Conservation (phyloP, 2,888 invertebrate genomes). For the Calameuta pallipes region DNA sequence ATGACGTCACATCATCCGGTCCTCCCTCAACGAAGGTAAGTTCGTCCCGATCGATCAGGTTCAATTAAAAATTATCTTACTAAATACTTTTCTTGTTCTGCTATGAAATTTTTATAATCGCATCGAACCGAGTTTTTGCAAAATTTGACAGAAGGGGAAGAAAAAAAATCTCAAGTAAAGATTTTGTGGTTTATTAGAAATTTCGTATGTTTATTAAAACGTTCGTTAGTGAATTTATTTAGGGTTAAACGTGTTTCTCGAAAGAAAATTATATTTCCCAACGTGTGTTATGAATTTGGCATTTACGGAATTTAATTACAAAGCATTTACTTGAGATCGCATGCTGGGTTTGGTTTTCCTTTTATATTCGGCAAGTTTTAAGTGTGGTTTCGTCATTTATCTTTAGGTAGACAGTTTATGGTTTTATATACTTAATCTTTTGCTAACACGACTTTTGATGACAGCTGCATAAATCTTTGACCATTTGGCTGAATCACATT, state of each 20-base stretch:
- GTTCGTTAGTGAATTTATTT: neutral
- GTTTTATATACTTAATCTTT: neutral
- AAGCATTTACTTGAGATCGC: neutral
- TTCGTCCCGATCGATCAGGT: neutral
- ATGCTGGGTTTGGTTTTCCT: neutral
- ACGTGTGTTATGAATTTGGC: neutral
- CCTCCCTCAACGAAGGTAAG: conserved; percentile 87
- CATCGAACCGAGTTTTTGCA: neutral
- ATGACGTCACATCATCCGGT: conserved; percentile 80
- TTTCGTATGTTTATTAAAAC: neutral
- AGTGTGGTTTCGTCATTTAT: neutral
- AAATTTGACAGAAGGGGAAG: neutral
- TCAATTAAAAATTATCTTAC: neutral
- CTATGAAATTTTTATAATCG: neutral
- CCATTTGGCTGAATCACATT: neutral
- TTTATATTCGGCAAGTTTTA: neutral
- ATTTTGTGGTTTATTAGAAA: neutral
- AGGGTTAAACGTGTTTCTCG: neutral
- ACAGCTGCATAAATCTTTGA: neutral
- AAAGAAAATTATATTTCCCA: neutral
- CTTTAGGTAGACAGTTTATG: neutral
- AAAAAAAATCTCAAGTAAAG: neutral
- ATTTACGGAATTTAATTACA: neutral
- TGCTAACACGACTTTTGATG: neutral
- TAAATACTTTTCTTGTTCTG: neutral